Base-by-base conservation (phyloP, 2,888 invertebrate species). In the Cantharis flavilabris region DNA sequence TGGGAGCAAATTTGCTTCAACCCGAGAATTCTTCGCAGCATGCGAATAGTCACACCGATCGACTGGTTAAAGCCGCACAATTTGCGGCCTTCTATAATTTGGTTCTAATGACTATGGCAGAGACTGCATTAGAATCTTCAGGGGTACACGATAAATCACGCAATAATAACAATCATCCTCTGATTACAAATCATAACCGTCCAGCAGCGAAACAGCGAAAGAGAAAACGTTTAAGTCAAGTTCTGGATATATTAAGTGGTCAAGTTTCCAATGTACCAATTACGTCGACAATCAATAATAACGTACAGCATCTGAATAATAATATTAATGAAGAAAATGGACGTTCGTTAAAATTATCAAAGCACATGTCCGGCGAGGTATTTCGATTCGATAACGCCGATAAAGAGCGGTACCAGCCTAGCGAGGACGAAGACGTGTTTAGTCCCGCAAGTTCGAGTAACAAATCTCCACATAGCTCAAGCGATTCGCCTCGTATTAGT, bases 141-240 rank as follows among this genome's bases (percentile, higher is more conserved):
- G 80, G 85, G 73, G 88, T 88, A 78, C 85, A 89, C 83, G 85
- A 89, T 84, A 90, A 87, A 80, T 80, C 87, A 78, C 86, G 87
- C 78, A 90, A 90, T 80, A 92, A 92, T 86, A 91, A 91, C 82
- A 91, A 91, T 83, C 90, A 92, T 80, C 91, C 92, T 72, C 90
- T 91, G 80, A 91, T 91, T 78, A 90, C 91, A 80, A 92, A 92
- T 83, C 91, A 92, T 79, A 92, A 92, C 83, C 89, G 90, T 69
- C 87, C 88, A 80, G 90, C 91, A 88, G 90, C 92, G 83, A 94
- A 94, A 86, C 92, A 93, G 82, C 90, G 93, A 81, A 96, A 96
- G 87, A 92, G 95, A 80, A 93, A 95, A 86, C 91, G 96, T 63
- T 90, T 96, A 16, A 95, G 94, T 73, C 94, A 94, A 79, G 94